These are phyloP conservation scores for Hippolais icterina DNA, from an alignment of 2,113 vertebrate species.

Conservation along the genomic window DNA sequence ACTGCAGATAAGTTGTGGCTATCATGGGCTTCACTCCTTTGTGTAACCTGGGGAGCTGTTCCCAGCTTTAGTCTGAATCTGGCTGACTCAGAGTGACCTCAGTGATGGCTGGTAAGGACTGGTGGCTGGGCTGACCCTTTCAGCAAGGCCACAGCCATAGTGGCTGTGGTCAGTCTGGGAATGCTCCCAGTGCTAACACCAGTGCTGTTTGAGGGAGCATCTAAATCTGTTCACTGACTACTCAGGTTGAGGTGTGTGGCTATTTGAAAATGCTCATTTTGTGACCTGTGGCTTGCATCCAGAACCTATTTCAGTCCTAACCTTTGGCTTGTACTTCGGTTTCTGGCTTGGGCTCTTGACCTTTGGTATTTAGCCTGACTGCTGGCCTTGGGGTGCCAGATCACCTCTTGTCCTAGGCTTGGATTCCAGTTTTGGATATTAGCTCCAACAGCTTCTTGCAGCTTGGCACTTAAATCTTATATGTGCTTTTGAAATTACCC, in stretches of 20 bases:
- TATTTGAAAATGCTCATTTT: constrained; percentile 9
- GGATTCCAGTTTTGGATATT: background rate
- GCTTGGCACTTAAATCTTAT: background rate
- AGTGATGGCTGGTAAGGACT: background rate
- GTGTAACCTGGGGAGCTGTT: background rate
- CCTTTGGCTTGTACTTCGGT: background rate
- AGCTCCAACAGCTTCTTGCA: background rate
- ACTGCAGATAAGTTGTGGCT: background rate
- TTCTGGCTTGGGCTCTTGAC: background rate
- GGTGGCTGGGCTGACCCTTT: background rate
- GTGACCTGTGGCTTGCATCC: background rate
- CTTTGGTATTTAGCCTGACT: background rate
- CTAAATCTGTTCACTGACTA: background rate
- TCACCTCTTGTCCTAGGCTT: background rate
- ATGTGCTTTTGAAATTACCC: background rate
- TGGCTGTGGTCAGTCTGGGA: background rate
- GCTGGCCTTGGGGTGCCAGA: background rate
- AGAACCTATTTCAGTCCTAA: background rate
- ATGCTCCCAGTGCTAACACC: background rate
- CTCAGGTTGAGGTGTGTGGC: background rate
- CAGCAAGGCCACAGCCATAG: background rate
- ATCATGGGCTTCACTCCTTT: background rate
- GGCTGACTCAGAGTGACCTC: background rate
- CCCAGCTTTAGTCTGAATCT: background rate
- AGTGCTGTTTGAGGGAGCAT: background rate